phyloP scores from a whole-genome alignment of 2,113 vertebrate genomes.

The Scytalopus superciliaris region DNA sequence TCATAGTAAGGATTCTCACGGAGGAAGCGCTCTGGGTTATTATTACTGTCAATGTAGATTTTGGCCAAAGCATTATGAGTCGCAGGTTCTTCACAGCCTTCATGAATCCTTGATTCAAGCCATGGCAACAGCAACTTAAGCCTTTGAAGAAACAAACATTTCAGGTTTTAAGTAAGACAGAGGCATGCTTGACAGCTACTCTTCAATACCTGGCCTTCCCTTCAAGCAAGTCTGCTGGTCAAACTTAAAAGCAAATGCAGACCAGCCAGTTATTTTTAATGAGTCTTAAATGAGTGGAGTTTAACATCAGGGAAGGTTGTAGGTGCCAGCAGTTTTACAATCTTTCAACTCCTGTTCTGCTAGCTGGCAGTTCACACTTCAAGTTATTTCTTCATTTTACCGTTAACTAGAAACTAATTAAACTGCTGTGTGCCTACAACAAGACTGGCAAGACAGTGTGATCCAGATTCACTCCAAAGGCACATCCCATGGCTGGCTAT shows the following conservation, averaged over 20 bases:
- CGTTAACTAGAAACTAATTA: background rate
- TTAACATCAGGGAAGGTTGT: background rate
- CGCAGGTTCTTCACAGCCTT: slow-evolving; percentile 90
- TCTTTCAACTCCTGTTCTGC: background rate
- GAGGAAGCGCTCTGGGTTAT: slow-evolving; percentile 87
- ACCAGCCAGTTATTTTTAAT: background rate
- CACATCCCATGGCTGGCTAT: background rate
- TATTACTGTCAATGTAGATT: slow-evolving; percentile 94
- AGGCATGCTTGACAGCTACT: background rate
- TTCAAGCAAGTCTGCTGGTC: background rate
- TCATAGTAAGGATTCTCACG: slow-evolving; percentile 89
- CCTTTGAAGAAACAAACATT: slow-evolving; percentile 67
- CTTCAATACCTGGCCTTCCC: background rate
- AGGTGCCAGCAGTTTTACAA: background rate
- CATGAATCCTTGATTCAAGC: slow-evolving; percentile 89
- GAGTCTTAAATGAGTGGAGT: background rate
- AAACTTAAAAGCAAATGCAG: background rate
- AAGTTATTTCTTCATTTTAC: background rate
- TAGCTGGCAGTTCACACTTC: background rate
- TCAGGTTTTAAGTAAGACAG: background rate
- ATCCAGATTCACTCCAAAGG: background rate
- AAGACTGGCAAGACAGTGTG: background rate
- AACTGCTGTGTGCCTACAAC: background rate
- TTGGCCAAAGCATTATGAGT: slow-evolving; percentile 92
- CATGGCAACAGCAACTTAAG: slow-evolving; percentile 88